A percentile compares a stretch with the other conserved stretches of the same genome.
These are phyloP conservation scores for Drosophila fungiperda DNA, from an alignment of 2,888 invertebrate species.

Conservation along the genomic window DNA sequence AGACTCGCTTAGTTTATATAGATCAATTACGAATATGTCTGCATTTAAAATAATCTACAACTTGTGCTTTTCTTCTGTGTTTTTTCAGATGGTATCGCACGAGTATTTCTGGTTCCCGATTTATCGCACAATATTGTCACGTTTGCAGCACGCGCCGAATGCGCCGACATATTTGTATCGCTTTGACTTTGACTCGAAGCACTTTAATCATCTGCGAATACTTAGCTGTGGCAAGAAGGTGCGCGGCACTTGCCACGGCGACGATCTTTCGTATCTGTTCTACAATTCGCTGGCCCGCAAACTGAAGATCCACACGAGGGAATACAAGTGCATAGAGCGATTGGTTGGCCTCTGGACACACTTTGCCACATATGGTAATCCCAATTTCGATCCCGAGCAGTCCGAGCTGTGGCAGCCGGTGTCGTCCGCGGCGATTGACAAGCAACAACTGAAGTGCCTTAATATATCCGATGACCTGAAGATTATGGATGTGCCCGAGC, in stretches of 20 bases:
- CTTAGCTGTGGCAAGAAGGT: slow-evolving; percentile 83
- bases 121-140: slow-evolving; percentile 83
- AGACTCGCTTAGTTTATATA: not conserved
- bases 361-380: slow-evolving; percentile 82
- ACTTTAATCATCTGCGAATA: slow-evolving; percentile 84
- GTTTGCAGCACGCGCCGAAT: slow-evolving; percentile 74
- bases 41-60: not conserved
- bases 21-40: not conserved
- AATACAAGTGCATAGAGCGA: slow-evolving; percentile 84
- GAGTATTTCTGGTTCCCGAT: slow-evolving; percentile 85
- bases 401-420: slow-evolving; percentile 80
- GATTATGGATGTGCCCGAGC: slow-evolving; percentile 83
- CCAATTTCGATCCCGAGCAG: slow-evolving; percentile 80
- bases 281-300: slow-evolving; percentile 83
- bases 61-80: not conserved
- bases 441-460: slow-evolving; percentile 83
- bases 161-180: slow-evolving; percentile 84
- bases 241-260: slow-evolving; percentile 84
- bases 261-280: slow-evolving; percentile 84
- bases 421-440: slow-evolving; percentile 62
- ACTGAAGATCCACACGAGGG: slow-evolving; percentile 78
- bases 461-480: slow-evolving; percentile 84
- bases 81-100: slow-evolving; percentile 83
- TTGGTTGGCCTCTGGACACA: slow-evolving; percentile 83
- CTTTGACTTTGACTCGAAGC: slow-evolving; percentile 84